phyloP scores from a whole-genome alignment of 2,113 vertebrate species.

The Propithecus coquereli region DNA sequence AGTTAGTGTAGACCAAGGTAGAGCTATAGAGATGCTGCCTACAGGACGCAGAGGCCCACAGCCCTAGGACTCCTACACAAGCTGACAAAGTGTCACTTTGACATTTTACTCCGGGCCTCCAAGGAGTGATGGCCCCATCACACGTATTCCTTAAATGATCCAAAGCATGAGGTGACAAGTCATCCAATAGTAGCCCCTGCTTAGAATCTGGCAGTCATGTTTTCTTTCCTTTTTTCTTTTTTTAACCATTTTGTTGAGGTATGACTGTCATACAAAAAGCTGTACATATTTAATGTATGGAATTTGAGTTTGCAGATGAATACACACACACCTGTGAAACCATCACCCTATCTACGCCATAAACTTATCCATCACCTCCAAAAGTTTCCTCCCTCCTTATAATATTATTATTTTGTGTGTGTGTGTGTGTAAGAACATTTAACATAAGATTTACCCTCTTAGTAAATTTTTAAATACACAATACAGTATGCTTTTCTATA shows the following conservation, averaged over 20 bases:
- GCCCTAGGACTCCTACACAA: not conserved
- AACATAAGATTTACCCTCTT: not conserved
- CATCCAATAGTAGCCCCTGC: not conserved
- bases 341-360: not conserved
- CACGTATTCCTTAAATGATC: not conserved
- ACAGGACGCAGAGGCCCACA: not conserved
- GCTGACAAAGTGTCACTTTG: not conserved
- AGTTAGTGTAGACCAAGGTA: fast-evolving
- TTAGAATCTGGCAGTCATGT: not conserved
- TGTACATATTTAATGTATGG: not conserved
- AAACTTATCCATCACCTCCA: not conserved
- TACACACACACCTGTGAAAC: not conserved
- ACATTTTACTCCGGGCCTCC: not conserved
- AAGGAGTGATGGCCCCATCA: not conserved
- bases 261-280: not conserved
- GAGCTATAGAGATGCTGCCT: fast-evolving
- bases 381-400: not conserved
- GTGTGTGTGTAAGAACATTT: not conserved
- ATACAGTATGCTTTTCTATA: not conserved
- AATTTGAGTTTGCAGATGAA: not conserved
- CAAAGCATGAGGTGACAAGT: not conserved
- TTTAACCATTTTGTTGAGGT: not conserved
- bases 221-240: not conserved
- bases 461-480: not conserved
- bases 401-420: not conserved